phyloP scores from a whole-genome alignment of 2,888 invertebrate genomes.

The Mongoloraphidia duomilia region DNA sequence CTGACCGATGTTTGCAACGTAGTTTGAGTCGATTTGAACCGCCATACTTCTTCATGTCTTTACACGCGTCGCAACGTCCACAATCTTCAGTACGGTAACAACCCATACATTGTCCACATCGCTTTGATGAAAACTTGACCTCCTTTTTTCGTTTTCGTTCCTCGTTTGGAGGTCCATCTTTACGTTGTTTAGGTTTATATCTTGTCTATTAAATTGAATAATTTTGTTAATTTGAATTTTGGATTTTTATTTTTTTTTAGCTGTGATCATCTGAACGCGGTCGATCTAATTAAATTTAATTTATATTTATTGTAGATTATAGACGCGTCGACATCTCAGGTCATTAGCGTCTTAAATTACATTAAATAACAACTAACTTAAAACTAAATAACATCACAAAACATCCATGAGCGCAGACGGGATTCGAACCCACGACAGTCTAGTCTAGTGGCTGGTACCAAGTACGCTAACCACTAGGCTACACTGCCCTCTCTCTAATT shows the following conservation, averaged over 20 bases:
- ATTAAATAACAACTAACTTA: too few species aligned
- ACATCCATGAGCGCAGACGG: too few species aligned
- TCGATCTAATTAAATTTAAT: too few species aligned
- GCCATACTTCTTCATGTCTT: conserved; percentile 38
- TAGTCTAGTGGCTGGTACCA: too few species aligned
- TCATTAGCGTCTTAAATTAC: too few species aligned
- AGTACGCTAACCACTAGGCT: too few species aligned
- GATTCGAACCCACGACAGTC: too few species aligned
- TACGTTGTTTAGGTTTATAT: conserved; percentile 23
- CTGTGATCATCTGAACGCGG: conserved; percentile 20
- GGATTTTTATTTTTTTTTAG: conserved; percentile 13
- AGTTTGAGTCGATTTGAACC: conserved; percentile 31
- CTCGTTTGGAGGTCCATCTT: conserved; percentile 14
- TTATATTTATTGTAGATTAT: too few species aligned
- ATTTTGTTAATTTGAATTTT: too few species aligned
- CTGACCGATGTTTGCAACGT: conserved; percentile 33
- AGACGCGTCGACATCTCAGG: too few species aligned
- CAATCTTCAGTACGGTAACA: conserved; percentile 57
- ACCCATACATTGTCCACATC: conserved; percentile 64
- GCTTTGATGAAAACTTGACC: conserved; percentile 26
- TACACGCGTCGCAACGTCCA: conserved; percentile 50
- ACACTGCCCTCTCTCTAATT: too few species aligned
- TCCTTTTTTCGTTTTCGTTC: conserved; percentile 23
- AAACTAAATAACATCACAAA: too few species aligned
- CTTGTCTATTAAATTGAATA: conserved; percentile 18